A percentile compares a stretch with the other conserved stretches of the same genome.
Evolutionary conservation across 2,113 vertebrate genomes (phyloP).

Genomic region (Edolisoma coerulescens): DNA sequence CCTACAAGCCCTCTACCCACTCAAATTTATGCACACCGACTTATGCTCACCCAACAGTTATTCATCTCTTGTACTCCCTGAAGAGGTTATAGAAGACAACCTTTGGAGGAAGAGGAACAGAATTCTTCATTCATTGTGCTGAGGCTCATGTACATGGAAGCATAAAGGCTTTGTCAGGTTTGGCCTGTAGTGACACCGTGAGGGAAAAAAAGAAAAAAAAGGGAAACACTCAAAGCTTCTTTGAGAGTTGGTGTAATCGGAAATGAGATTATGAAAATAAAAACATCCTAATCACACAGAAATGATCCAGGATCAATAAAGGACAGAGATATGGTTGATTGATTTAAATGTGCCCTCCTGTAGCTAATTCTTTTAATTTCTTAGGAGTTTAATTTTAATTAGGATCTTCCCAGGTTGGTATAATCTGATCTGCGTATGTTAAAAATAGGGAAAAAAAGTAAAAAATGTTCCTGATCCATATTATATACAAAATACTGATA

Average conservation of each 20-base stretch:
- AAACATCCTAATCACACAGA: background rate
- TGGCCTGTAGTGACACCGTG: background rate
- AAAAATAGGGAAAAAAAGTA: background rate
- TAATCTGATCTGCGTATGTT: background rate
- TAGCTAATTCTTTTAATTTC: background rate
- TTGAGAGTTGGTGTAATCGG: background rate
- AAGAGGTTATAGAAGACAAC: background rate
- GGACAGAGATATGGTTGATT: background rate
- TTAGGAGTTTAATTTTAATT: background rate
- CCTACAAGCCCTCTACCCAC: background rate
- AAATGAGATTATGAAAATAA: background rate
- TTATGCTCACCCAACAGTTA: background rate
- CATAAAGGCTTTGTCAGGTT: background rate
- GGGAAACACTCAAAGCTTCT: background rate
- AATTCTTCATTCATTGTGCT: background rate
- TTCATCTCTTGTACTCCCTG: background rate
- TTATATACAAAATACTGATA: background rate
- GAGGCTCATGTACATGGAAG: background rate
- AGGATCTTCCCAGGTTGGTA: background rate
- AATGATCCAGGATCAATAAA: background rate
- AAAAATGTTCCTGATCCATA: background rate
- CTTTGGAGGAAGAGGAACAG: background rate
- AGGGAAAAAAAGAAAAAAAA: background rate
- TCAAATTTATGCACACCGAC: background rate
- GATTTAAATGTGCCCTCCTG: background rate